Evolutionary conservation across 2,888 invertebrate genomes (phyloP), one percentile per base, ranked within the genome.

Genomic region (Odontocerum albicorne): DNA sequence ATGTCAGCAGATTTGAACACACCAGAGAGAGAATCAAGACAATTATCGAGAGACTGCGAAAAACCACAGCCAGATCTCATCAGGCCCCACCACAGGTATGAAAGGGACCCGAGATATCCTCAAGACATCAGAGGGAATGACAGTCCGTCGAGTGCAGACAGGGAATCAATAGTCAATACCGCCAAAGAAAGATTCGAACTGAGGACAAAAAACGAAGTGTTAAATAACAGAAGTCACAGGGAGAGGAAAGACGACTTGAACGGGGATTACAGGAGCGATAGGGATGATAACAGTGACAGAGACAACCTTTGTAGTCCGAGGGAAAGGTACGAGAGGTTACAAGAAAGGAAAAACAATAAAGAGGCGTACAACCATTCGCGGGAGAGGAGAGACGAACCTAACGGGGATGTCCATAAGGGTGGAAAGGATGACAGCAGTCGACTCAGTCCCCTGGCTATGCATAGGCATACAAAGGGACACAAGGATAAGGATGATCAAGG

Each of bases 401-500:
- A 49, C 8, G 49, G 43, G 20, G 49, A 49, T 1, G 50, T 44
- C 7, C 36, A 43, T 16, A 53, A 36, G 19, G 16, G 43, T 17
- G 35, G 39, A 31, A 36, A 45, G 40, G 59, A 51, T 10, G 59
- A 49, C 16, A 40, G 27, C 33, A 35, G 27, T 13, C 39, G 46
- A 7, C 38, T 49, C 35, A 51, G 51, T 45, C 56, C 56, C 2
- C 33, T 43, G 4, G 31, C 32, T 31, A 19, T 31, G 20, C 52
- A 19, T 2, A 49, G 44, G 36, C 55, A 55, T 10, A 50, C 49
- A 13, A 59, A 56, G 22, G 22, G 38, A 17, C 55, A 55, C 49
- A 62, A 62, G 39, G 61, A 62, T 21, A 62, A 57, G 47, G 62
- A 60, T 21, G 62, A 62, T 27, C 62, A 62, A 62, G 62, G 62